Evolutionary conservation across 2,888 invertebrate genomes (phyloP).

Genomic region (Meliscaeva auricollis): DNA sequence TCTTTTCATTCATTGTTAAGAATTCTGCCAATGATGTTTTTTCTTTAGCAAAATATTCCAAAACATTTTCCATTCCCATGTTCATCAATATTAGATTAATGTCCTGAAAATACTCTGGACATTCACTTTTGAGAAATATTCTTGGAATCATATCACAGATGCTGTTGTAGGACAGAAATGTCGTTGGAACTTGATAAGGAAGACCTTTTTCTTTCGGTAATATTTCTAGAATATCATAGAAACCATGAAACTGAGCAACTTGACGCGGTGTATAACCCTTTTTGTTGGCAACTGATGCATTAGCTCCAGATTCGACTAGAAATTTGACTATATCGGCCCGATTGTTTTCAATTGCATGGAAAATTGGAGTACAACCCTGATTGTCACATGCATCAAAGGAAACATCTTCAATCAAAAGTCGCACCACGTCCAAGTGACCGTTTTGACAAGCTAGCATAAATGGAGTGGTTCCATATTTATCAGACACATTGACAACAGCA

Average conservation of each 20-base stretch:
- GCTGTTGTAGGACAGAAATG: slow-evolving; percentile 80
- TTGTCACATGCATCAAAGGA: slow-evolving; percentile 82
- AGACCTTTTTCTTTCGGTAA: slow-evolving; percentile 78
- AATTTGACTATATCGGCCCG: slow-evolving; percentile 80
- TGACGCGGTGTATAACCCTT: slow-evolving; percentile 82
- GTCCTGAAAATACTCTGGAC: slow-evolving; percentile 83
- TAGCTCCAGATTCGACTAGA: slow-evolving; percentile 80
- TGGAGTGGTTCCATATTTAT: slow-evolving; percentile 82
- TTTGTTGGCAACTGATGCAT: slow-evolving; percentile 79
- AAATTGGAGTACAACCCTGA: slow-evolving; percentile 82
- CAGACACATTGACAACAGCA: slow-evolving; percentile 81
- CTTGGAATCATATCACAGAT: slow-evolving; percentile 82
- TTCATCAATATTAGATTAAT: slow-evolving; percentile 80
- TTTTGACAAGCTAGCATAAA: slow-evolving; percentile 82
- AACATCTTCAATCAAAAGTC: slow-evolving; percentile 79
- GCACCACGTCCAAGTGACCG: slow-evolving; percentile 80
- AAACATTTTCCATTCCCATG: slow-evolving; percentile 78
- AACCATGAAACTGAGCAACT: slow-evolving; percentile 82
- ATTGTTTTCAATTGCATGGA: slow-evolving; percentile 83
- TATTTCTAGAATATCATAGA: slow-evolving; percentile 81
- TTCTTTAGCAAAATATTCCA: slow-evolving; percentile 81
- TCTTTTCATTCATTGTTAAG: slow-evolving; percentile 80
- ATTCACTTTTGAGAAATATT: slow-evolving; percentile 81
- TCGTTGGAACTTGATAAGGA: slow-evolving; percentile 79
- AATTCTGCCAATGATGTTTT: slow-evolving; percentile 80